Percentiles rank a stretch among this genome's conserved stretches.
Evolutionary conservation across 2,888 invertebrate genomes (phyloP).

Genomic region (Drepanosiphum platanoidis): DNA sequence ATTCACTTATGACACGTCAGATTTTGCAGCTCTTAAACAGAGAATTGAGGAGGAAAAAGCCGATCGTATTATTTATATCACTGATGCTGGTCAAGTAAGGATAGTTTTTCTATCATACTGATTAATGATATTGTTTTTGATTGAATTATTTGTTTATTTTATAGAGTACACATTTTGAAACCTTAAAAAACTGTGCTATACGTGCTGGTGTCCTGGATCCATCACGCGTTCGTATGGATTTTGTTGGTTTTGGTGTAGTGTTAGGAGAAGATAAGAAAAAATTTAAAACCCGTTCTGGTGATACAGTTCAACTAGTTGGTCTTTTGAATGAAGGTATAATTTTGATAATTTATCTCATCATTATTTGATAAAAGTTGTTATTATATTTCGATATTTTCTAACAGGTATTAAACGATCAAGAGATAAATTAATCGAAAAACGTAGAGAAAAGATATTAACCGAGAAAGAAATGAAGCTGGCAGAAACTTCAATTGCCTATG

Average conservation of each 20-base stretch:
- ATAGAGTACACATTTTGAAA: slow-evolving; percentile 76
- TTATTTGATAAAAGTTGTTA: too few relatives aligned
- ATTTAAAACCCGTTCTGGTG: slow-evolving; percentile 97
- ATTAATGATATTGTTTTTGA: not conserved
- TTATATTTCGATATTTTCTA: not conserved
- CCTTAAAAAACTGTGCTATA: slow-evolving; percentile 82
- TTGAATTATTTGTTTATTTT: slow-evolving; percentile 42
- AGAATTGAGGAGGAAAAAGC: slow-evolving; percentile 84
- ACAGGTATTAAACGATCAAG: slow-evolving; percentile 78
- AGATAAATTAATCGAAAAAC: slow-evolving; percentile 87
- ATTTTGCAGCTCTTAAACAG: slow-evolving; percentile 91
- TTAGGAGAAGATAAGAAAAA: slow-evolving; percentile 98
- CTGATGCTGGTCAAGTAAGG: slow-evolving; percentile 88
- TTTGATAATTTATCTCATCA: not conserved
- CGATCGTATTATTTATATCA: slow-evolving; percentile 91
- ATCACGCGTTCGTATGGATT: slow-evolving; percentile 78
- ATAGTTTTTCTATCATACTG: not conserved
- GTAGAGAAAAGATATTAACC: slow-evolving; percentile 83
- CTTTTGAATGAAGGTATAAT: slow-evolving; percentile 84
- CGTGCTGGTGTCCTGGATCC: slow-evolving; percentile 79
- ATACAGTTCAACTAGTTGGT: slow-evolving; percentile 87
- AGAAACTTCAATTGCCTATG: slow-evolving; percentile 93
- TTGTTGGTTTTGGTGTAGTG: slow-evolving; percentile 96
- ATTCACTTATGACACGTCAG: slow-evolving; percentile 96
- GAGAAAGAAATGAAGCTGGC: slow-evolving; percentile 83